These are phyloP conservation scores for Oreonectes daqikongensis DNA, from an alignment of 2,797 vertebrate genomes.

Conservation along the genomic window DNA sequence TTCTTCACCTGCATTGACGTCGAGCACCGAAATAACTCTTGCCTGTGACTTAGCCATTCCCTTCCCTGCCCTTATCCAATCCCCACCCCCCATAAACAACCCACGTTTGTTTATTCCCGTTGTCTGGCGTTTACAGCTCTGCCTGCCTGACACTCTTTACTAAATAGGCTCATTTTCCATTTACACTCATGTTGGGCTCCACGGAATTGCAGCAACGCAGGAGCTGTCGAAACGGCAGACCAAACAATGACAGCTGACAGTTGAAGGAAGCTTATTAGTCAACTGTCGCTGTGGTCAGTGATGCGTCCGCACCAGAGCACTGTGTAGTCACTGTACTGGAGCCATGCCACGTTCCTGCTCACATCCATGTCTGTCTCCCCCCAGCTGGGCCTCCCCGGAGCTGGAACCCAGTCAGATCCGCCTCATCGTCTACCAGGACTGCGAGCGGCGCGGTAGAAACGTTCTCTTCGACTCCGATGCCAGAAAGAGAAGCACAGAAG, in stretches of 20 bases:
- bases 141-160: too few species aligned
- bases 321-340: background rate
- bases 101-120: background rate
- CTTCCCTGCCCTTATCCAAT: conserved; percentile 35
- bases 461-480: conserved; percentile 95
- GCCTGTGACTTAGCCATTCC: conserved; percentile 39
- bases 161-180: background rate
- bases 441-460: conserved; percentile 93
- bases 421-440: conserved; percentile 97
- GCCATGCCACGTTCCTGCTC: background rate
- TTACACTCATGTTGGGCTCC: background rate
- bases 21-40: conserved; percentile 45
- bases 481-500: conserved; percentile 88
- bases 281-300: conserved; percentile 3
- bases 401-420: conserved; percentile 95
- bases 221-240: conserved; percentile 26
- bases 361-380: background rate
- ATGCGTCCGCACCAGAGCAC: background rate
- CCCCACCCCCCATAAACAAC: conserved; percentile 25
- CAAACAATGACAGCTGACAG: conserved; percentile 33
- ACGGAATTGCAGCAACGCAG: conserved; percentile 50
- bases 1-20: conserved; percentile 42
- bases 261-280: conserved; percentile 53
- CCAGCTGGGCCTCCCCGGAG: conserved; percentile 93
- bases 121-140: background rate